Base-by-base conservation (phyloP, 1,140 invertebrate species). In the Pogonus chalceus region DNA sequence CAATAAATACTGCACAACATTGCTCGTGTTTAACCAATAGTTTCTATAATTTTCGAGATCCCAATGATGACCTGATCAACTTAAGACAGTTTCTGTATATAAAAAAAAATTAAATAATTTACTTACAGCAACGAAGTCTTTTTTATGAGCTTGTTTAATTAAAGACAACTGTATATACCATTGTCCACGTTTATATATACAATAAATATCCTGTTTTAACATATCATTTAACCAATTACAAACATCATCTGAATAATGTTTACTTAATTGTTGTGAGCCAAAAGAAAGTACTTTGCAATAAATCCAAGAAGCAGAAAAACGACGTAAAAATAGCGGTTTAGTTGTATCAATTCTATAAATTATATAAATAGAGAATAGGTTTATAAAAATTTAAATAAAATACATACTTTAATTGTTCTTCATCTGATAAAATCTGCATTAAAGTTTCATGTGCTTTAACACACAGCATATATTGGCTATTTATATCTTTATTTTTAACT, bases 191-290 rank as follows among this genome's bases (percentile, higher is more conserved):
- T 49, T 49, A 23, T 16, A 10, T 10, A 49, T 23, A 22, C 20
- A 49, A 23, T 49, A 49, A 22, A 49, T 21, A 10, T 49, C 9
- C 18, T 49, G 47, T 22, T 49, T 49, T 22, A 49, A 21, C 20
- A 49, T 4, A 7, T 2, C 7, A 2, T 3, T 12, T 12, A 49
- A 23, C 22, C 20, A 22, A 20, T 49, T 20, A 23, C 47, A 49
- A 20, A 43, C 9, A 18, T 43, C 37, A 9, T 9, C 18, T 4
- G 37, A 18, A 43, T 43, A 18, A 43, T 43, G 37, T 18, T 43
- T 43, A 4, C 37, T 16, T 18, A 43, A 43, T 10, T 43, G 3
- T 16, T 12, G 37, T 18, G 37, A 43, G 3, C 37, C 37, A 12
- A 16, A 12, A 43, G 9, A 12, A 10, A 43, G 4, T 4, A 43